Base-by-base conservation (phyloP, 2,888 invertebrate genomes). In the Calliopum simillimum region DNA sequence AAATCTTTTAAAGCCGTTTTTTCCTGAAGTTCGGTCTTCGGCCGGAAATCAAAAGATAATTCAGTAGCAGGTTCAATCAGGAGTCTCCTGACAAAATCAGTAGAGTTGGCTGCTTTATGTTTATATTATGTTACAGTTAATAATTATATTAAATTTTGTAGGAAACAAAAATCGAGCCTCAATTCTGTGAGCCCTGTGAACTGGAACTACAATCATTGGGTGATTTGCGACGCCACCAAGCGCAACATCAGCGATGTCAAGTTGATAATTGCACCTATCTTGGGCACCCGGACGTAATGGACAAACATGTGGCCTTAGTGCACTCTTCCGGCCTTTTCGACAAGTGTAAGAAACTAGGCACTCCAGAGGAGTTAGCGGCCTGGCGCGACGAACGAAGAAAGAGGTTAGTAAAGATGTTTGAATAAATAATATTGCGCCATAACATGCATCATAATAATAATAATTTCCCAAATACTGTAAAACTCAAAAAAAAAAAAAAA, bases 371-470 rank as follows among this genome's bases (percentile, higher is more conserved):
- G 75, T 92, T 96, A 71, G 87, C 90, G 44, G 93, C 93, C 83
- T 98, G 97, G 96, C 89, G 91, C 75, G 90, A 89, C 64, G 96
- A 97, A 79, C 88, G 98, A 62, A 93, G 91, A 82, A 92, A 88
- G 86, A 92, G 90, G 78, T 82, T 16, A 25, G 46, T 4, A 56
- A 47, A 33, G 5, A 33, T 4, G 13, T 23, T 41, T 8, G 19
- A 25, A 19, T 47, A 53, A 21, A 23, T 11, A 4, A 41, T 53
- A 11, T 47, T 2, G n/a, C 3, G 25, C 14, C 19, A 5, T 63
- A 4, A 4, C 47, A 2, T 12, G 13, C n/a, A n/a, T n/a, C n/a
- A n/a, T n/a, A n/a, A n/a, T n/a, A n/a, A n/a, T n/a, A n/a, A n/a
- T n/a, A n/a, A n/a, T n/a, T n/a, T n/a, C n/a, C n/a, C n/a, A n/a